These are phyloP conservation scores for Toxostoma redivivum DNA, from an alignment of 2,113 vertebrate species.

Conservation along the genomic window DNA sequence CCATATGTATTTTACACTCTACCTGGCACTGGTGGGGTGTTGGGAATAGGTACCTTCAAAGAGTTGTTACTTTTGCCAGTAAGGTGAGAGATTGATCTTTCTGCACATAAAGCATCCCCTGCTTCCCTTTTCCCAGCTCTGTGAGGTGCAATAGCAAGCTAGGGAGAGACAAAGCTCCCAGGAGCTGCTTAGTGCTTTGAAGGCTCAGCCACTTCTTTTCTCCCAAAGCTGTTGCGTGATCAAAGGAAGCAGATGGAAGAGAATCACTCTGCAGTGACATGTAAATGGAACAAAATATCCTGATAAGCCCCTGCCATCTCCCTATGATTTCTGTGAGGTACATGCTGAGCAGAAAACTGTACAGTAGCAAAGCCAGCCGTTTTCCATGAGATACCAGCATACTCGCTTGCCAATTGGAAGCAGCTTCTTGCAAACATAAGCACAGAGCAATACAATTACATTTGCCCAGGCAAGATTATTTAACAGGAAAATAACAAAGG, in stretches of 20 bases:
- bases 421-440: neutral
- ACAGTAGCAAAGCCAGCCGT: neutral
- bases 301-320: neutral
- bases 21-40: neutral
- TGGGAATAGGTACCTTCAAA: neutral
- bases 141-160: neutral
- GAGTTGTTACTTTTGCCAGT: neutral
- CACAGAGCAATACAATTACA: neutral
- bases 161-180: neutral
- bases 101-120: neutral
- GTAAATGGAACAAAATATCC: neutral
- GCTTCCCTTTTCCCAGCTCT: neutral
- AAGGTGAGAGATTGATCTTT: neutral
- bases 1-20: neutral
- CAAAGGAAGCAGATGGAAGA: constrained; percentile 34
- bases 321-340: constrained; percentile 10
- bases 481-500: neutral
- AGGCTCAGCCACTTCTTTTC: constrained; percentile 12
- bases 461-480: neutral
- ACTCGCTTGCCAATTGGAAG: neutral
- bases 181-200: constrained; percentile 12
- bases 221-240: neutral
- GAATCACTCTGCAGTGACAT: neutral
- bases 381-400: neutral
- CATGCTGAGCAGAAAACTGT: neutral